phyloP scores from a whole-genome alignment of 1,140 invertebrate species.

The silkworm (Bombyx mori) region ASM3026992v2 NC_085125.1:9587001-9587500 shows the following conservation, averaged over 20 bases:
- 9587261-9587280: conserved; percentile 48
- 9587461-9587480: too few relatives aligned
- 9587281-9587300: conserved; percentile 42
- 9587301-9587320: conserved; percentile 37
- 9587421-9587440: too few relatives aligned
- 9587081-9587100: conserved; percentile 48
- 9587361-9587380: too few relatives aligned
- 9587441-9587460: too few relatives aligned
- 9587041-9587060: conserved; percentile 21
- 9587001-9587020: conserved; percentile 45
- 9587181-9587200: conserved; percentile 33
- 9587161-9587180: conserved; percentile 26
- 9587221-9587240: conserved; percentile 38
- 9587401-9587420: too few relatives aligned
- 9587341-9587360: too few relatives aligned
- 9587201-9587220: conserved; percentile 41
- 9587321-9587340: neutral
- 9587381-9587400: too few relatives aligned
- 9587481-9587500: too few relatives aligned
- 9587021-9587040: conserved; percentile 14
- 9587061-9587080: conserved; percentile 33
- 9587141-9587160: conserved; percentile 34
- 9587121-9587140: conserved; percentile 58
- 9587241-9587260: conserved; percentile 50
- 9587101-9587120: conserved; percentile 40